A percentile compares a stretch with the other conserved stretches of the same genome.
phyloP scores from a whole-genome alignment of 2,113 vertebrate genomes.

The Hypocryptadius cinnamomeus region DNA sequence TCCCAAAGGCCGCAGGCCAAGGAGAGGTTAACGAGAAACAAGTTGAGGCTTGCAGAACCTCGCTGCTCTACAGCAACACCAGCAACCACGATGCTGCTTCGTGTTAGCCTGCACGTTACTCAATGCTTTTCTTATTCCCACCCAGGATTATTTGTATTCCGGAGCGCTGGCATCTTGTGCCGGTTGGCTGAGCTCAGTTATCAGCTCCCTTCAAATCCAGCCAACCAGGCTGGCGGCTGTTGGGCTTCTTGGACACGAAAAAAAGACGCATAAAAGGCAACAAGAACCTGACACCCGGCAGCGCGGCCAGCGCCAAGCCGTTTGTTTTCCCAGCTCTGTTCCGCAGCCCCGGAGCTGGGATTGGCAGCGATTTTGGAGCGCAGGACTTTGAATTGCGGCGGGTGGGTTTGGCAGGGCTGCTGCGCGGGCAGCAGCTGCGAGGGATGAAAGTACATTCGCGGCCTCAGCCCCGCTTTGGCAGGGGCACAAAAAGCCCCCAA shows the following conservation, averaged over 20 bases:
- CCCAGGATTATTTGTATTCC: neutral
- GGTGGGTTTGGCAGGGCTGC: neutral
- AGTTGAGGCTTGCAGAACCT: neutral
- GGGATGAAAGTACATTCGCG: neutral
- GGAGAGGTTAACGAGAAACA: neutral
- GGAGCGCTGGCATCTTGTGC: neutral
- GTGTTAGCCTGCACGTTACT: neutral
- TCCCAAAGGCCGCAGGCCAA: neutral
- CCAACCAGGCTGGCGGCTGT: slow-evolving; percentile 47
- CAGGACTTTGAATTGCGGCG: slow-evolving; percentile 16
- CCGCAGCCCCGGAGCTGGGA: neutral
- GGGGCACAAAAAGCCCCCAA: neutral
- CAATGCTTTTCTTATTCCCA: neutral
- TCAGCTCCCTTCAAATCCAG: slow-evolving; percentile 61
- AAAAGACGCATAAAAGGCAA: slow-evolving; percentile 1
- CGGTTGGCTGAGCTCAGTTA: slow-evolving; percentile 42
- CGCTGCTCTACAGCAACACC: neutral
- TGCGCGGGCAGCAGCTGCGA: neutral
- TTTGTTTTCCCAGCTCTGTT: neutral
- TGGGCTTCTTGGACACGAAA: neutral
- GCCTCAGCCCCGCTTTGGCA: neutral
- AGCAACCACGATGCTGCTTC: neutral
- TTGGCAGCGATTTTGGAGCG: slow-evolving; percentile 8
- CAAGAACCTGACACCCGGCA: neutral
- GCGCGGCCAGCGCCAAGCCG: neutral